Base-by-base conservation (phyloP, 2,113 vertebrate species). In the Cynocephalus volans region DNA sequence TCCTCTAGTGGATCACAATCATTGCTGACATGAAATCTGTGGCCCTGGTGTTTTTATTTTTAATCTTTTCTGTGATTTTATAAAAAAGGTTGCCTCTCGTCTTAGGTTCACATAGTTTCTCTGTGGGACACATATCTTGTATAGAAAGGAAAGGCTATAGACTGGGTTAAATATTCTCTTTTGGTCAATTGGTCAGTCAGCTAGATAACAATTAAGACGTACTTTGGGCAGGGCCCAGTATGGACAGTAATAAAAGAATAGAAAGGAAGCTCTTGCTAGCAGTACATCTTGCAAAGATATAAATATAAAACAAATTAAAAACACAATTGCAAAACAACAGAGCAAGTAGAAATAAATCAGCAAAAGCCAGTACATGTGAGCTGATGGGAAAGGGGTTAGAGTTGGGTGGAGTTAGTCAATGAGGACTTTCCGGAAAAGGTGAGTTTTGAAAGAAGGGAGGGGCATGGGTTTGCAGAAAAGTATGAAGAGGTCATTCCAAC, bases 391-490 rank as follows among this genome's bases (percentile, higher is more conserved):
- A 67, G 11, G 41, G 77, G 45, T 72, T 88, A 69, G 54, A 56
- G 52, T 36, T 92, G 76, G 89, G 88, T 97, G 73, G 93, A 77
- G 90, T 56, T 77, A 83, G 73, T 85, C 92, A 90, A 10, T 69
- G 48, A 88, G 41, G 65, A 60, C 90, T 97, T 97, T 65, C 86
- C 4, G 18, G 91, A 77, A 96, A 90, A 97, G 91, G 56, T 86
- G 80, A 93, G 54, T 75, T 93, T 95, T 93, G 60, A 64, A 81
- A 58, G 84, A 93, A 95, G 91, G 91, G 93, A 93, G 69, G 82
- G 50, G 54, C 41, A 56, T 8, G 12, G 5, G 41, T 64, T 95
- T 91, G 48, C 45, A 1, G 8, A 76, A 64, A 86, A 97, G 24
- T 60, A 82, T 77, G 93, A 93, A 69, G 26, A 84, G 36, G 36